Percentiles rank a stretch among this genome's conserved stretches.
These are phyloP conservation scores for Volucella zonaria DNA, from an alignment of 2,888 invertebrate species.

Conservation along the genomic window DNA sequence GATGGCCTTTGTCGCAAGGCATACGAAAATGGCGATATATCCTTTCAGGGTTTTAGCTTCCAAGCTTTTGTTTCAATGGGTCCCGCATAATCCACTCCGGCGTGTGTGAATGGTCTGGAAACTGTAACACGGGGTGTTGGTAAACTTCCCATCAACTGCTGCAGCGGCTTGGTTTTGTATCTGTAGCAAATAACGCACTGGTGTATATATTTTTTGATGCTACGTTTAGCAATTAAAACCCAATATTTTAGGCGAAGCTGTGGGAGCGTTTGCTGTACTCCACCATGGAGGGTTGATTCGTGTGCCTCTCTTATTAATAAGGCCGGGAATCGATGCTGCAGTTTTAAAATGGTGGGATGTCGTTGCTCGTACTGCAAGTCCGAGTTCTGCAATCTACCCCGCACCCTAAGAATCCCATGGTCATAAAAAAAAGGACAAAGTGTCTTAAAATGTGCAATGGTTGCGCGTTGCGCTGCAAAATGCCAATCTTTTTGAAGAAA, in stretches of 20 bases:
- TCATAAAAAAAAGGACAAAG: background rate
- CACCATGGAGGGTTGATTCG: slow-evolving; percentile 2
- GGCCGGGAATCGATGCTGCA: background rate
- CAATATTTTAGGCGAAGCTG: no score
- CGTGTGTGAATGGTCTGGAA: slow-evolving; percentile 63
- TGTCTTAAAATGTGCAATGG: background rate
- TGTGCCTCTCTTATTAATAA: slow-evolving; percentile 17
- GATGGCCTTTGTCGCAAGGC: slow-evolving; percentile 68
- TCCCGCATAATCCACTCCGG: slow-evolving; percentile 74
- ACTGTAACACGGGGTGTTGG: slow-evolving; percentile 64
- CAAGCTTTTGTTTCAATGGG: slow-evolving; percentile 62
- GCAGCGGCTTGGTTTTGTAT: no score
- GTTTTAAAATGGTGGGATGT: slow-evolving; percentile 17
- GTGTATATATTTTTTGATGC: no score
- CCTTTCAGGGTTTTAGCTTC: slow-evolving; percentile 67
- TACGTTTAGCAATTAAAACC: no score
- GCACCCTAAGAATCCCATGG: slow-evolving; percentile 14
- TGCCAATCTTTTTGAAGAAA: no score
- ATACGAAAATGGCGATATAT: slow-evolving; percentile 76
- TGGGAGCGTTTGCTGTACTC: no score
- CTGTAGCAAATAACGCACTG: no score
- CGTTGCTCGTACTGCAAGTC: slow-evolving; percentile 3
- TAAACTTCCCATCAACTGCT: no score
- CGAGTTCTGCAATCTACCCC: slow-evolving; percentile 32
- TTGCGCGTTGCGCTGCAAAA: no score